Evolutionary conservation across 2,113 vertebrate genomes (phyloP), one percentile per base, ranked within the genome.

Genomic region (Platysteira castanea): DNA sequence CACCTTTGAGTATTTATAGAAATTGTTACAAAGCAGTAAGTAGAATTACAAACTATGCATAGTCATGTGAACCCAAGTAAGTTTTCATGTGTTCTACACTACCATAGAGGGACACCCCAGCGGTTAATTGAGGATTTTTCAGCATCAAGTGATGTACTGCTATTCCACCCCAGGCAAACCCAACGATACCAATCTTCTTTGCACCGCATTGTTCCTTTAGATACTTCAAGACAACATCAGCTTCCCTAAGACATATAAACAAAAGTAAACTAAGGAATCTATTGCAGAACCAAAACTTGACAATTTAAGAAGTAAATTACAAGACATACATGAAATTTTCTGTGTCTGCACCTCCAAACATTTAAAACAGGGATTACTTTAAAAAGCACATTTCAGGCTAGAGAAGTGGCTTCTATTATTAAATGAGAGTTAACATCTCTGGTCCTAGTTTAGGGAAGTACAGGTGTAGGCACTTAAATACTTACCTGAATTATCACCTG

Each of bases 81-180:
- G 49, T 93, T 93, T 91, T 41, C 64, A 79, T 14, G 54, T 67
- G 57, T 94, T 96, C 74, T 95, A 93, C 82, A 47, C 97, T 98
- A 99, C 99, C 99, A 20, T 99, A 99, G 88, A 98, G 61, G 4
- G 99, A 99, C 63, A 99, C 99, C 50, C 98, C 99, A 14, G 99
- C 98, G 71, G 97, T 97, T 94, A 99, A 50, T 44, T 99, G 98
- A 28, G 98, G 97, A 87, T 99, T 99, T 27, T 97, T 97, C 76
- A 98, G 95, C 93, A 98, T 98, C 85, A 99, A 50, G 64, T 99
- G 98, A 90, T 99, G 99, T 70, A 98, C 98, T 47, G 98, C 99
- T 31, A 97, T 70, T 52, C 99, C 99, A 64, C 99, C 99, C 99
- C 99, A 99, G 97, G 99, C 99, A 97, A 99, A 99, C 46, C 99